Evolutionary conservation across 92 coral and sea anemone genomes (phyloP).

Genomic region (Actinernus sp.): DNA sequence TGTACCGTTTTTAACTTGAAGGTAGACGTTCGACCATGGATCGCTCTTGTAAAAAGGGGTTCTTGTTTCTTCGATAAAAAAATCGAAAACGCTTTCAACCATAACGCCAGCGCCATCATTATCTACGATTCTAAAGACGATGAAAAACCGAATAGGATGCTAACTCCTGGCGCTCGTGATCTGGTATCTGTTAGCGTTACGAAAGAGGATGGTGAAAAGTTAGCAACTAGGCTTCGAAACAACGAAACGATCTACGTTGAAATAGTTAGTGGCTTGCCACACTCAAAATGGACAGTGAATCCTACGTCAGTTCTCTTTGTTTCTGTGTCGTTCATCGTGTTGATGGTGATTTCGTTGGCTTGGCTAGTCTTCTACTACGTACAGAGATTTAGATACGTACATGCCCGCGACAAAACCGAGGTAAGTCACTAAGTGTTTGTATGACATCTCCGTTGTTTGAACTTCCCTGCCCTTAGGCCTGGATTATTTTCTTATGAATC

Average conservation of each 20-base stretch:
- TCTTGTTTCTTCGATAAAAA: conserved; percentile 75
- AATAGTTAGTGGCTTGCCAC: conserved; percentile 45
- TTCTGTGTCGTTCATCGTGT: conserved; percentile 94
- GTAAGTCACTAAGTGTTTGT: conserved; percentile 74
- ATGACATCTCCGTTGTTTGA: too few species aligned
- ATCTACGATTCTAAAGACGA: conserved; percentile 61
- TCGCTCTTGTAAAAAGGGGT: conserved; percentile 89
- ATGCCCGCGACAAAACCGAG: conserved; percentile 99
- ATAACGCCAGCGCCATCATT: conserved; percentile 91
- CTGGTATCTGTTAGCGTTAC: conserved; percentile 81
- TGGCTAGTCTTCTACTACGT: conserved; percentile 98
- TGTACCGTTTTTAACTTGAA: conserved; percentile 66
- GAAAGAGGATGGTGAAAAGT: conserved; percentile 62
- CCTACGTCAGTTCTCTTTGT: conserved; percentile 97
- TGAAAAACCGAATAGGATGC: conserved; percentile 43
- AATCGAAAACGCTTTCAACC: conserved; percentile 82
- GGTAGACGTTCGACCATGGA: conserved; percentile 77
- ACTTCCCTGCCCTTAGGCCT: too few species aligned
- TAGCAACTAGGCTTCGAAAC: conserved; percentile 57
- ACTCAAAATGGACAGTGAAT: conserved; percentile 74
- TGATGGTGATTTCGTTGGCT: conserved; percentile 98
- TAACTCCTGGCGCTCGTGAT: conserved; percentile 30
- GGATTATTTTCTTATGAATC: too few species aligned
- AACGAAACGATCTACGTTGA: conserved; percentile 72
- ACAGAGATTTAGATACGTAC: conserved; percentile 95